phyloP scores from a whole-genome alignment of 2,113 vertebrate species.

The Phrynocephalus versicolor region DNA sequence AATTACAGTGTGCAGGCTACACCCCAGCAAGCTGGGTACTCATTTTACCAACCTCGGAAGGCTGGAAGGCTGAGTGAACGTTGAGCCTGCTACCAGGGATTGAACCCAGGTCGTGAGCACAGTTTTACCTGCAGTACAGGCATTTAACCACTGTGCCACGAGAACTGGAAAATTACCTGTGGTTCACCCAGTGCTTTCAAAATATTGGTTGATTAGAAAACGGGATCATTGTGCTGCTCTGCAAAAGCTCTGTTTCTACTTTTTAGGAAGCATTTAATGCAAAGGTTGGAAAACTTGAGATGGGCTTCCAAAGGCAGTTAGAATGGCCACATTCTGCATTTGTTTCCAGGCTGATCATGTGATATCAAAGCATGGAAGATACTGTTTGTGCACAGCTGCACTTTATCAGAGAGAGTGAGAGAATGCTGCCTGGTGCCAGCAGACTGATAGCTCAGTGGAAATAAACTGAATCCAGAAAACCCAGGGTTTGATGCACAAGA shows the following conservation, averaged over 20 bases:
- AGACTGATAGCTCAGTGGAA: not conserved
- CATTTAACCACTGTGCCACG: too few relatives aligned
- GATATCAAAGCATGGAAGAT: not conserved
- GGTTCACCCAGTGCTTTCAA: not conserved
- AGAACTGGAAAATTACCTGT: not conserved
- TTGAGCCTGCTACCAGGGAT: too few relatives aligned
- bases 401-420: not conserved
- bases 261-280: constrained; percentile 20
- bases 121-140: too few relatives aligned
- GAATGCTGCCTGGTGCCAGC: not conserved
- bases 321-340: not conserved
- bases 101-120: too few relatives aligned
- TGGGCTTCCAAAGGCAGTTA: constrained; percentile 5
- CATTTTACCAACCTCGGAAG: too few relatives aligned
- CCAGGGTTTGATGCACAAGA: too few relatives aligned
- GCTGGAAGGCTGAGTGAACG: too few relatives aligned
- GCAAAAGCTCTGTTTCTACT: not conserved
- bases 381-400: not conserved
- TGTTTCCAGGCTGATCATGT: not conserved
- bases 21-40: too few relatives aligned
- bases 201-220: not conserved
- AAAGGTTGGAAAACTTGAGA: constrained; percentile 14
- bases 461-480: not conserved
- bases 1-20: too few relatives aligned
- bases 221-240: not conserved